phyloP scores from a whole-genome alignment of 2,113 vertebrate species.

The Tyrannus savana region DNA sequence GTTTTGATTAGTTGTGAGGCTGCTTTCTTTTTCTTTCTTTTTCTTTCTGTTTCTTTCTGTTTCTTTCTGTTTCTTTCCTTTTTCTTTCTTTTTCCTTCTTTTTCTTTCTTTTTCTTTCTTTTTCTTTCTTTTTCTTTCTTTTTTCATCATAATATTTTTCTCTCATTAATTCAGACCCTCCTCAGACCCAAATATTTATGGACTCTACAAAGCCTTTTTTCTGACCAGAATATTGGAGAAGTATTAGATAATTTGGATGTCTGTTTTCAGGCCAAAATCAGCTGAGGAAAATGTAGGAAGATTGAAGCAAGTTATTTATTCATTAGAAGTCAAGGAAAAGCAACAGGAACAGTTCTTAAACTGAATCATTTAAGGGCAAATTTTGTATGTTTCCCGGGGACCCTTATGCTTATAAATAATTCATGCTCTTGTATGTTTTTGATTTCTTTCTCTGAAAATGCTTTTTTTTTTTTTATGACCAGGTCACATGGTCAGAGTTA shows the following conservation, averaged over 20 bases:
- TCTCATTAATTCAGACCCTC: not conserved
- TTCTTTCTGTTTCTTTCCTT: not conserved
- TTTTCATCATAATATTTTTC: not conserved
- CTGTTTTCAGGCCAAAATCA: slow-evolving; percentile 7
- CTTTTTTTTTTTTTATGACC: slow-evolving; percentile 66
- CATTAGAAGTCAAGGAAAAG: slow-evolving; percentile 61
- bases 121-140: not conserved
- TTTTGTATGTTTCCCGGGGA: slow-evolving; percentile 53
- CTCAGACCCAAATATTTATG: not conserved
- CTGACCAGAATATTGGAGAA: not conserved
- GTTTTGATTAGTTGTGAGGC: not conserved
- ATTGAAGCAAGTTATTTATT: slow-evolving; percentile 56
- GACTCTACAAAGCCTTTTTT: not conserved
- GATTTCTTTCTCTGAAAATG: slow-evolving; percentile 53
- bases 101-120: not conserved
- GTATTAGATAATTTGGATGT: not conserved
- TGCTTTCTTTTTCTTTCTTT: not conserved
- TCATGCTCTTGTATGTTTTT: slow-evolving; percentile 61
- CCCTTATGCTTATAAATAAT: slow-evolving; percentile 70
- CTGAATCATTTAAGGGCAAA: slow-evolving; percentile 45
- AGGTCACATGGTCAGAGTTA: slow-evolving; percentile 59
- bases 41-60: not conserved
- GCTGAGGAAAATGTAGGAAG: not conserved
- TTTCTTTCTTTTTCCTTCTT: not conserved
- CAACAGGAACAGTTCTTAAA: slow-evolving; percentile 54